Base-by-base conservation (phyloP, 2,888 invertebrate species). In the Trachelus iudaicus region DNA sequence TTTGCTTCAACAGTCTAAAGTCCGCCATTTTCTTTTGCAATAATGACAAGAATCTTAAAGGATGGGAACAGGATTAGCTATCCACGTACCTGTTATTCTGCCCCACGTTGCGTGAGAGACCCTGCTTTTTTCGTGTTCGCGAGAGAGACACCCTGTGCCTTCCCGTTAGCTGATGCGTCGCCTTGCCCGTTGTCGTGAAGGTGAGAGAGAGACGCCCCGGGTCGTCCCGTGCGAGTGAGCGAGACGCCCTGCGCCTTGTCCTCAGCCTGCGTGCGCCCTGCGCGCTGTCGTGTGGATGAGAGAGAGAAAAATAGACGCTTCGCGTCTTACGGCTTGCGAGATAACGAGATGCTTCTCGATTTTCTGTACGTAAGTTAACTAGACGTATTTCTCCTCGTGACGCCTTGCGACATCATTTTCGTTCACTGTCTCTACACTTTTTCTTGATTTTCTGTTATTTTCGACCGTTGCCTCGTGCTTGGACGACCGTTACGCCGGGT, bases 301-400 rank as follows among this genome's bases (percentile, higher is more conserved):
- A 69, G 76, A 76, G 76, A 69, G 12, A 69, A 73, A 77, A 77
- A 75, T 77, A 71, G 73, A 75, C 75, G 73, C 33, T 34, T 69
- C 13, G 69, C 74, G 73, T 76, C 76, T 30, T 74, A 76, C 76
- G 73, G 78, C 78, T 76, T 34, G 69, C 15, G 74, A 73, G 69
- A 76, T 69, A 78, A 73, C 56, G 33, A 76, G 73, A 76, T 69
- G 69, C 31, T 76, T 76, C 69, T 69, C 76, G 34, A 75, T n/a
- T 75, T 76, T 73, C 68, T 73, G 33, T 78, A 78, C 78, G 78
- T 76, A 73, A 76, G 69, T 75, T 76, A 69, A 73, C 78, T 75
- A 68, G 30, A 73, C 78, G 78, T 76, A 76, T 37, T 78, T 73
- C 73, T n/a, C 73, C 35, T 34, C 11, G 68, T 69, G 78, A 75